Conservation (phyloP, 2,888 invertebrate species). For the Platynereis dumerilii region DNA sequence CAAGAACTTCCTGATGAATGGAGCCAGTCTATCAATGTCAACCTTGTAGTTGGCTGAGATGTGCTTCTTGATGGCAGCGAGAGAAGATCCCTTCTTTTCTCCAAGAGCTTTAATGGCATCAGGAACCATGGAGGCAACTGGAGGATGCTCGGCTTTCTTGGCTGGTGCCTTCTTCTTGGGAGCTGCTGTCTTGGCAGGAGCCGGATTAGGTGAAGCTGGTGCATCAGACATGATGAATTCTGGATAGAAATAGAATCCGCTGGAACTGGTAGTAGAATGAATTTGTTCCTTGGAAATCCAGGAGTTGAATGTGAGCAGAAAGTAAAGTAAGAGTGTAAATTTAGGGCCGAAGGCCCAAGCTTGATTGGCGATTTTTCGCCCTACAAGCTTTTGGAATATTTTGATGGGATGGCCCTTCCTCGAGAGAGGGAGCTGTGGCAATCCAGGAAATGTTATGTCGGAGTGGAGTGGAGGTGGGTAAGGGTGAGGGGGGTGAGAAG, state of each 20-base stretch:
- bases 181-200: slow-evolving; percentile 16
- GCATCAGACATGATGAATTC: slow-evolving; percentile 14
- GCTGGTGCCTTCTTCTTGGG: slow-evolving; percentile 12
- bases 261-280: too few relatives aligned
- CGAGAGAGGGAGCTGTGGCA: too few relatives aligned
- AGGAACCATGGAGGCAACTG: slow-evolving; percentile 19
- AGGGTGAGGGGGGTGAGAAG: too few relatives aligned
- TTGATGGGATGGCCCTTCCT: too few relatives aligned
- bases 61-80: slow-evolving; percentile 25
- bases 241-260: neutral
- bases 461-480: too few relatives aligned
- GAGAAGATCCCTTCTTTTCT: slow-evolving; percentile 19
- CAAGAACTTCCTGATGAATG: slow-evolving; percentile 16
- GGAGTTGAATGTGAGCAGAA: too few relatives aligned
- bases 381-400: too few relatives aligned
- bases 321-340: too few relatives aligned
- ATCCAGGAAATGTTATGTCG: too few relatives aligned
- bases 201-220: slow-evolving; percentile 8
- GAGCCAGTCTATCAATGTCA: slow-evolving; percentile 9
- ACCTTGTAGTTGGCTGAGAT: slow-evolving; percentile 23
- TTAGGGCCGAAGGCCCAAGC: too few relatives aligned
- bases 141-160: slow-evolving; percentile 13
- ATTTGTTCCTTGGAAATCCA: too few relatives aligned
- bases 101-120: slow-evolving; percentile 13
- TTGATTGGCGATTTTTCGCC: too few relatives aligned